These are phyloP conservation scores for Sphinx pinastri DNA, from an alignment of 2,888 invertebrate species.

Conservation along the genomic window DNA sequence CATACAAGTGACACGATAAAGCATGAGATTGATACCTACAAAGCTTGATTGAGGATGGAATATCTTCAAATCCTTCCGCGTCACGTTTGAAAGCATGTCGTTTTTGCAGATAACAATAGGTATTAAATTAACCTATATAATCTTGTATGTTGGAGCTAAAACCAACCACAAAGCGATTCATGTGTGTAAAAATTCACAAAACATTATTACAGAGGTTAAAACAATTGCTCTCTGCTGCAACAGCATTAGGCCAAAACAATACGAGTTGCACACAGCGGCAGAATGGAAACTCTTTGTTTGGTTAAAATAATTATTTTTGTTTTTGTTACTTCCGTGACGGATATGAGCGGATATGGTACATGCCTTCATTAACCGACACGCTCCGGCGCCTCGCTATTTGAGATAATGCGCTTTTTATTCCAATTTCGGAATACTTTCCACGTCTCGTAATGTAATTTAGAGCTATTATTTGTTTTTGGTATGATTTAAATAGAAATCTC, in stretches of 20 bases:
- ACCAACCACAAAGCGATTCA: background rate
- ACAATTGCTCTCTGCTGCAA: slow-evolving; percentile 16
- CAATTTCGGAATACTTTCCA: background rate
- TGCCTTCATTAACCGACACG: slow-evolving; percentile 18
- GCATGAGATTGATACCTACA: too few species aligned
- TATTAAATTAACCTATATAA: background rate
- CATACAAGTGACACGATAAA: too few species aligned
- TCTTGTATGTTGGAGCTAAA: background rate
- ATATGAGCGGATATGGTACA: slow-evolving; percentile 2
- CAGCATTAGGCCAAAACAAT: slow-evolving; percentile 12
- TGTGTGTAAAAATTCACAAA: slow-evolving; percentile 10
- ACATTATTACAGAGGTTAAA: slow-evolving; percentile 8
- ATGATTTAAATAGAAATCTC: background rate
- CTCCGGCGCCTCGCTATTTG: slow-evolving; percentile 16
- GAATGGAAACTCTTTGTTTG: slow-evolving; percentile 5
- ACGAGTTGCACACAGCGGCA: background rate
- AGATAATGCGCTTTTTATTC: background rate
- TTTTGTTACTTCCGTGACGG: slow-evolving; percentile 24
- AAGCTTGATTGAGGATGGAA: too few species aligned
- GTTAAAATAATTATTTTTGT: slow-evolving; percentile 12
- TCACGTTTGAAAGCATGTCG: too few species aligned
- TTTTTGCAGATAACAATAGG: background rate
- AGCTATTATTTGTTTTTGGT: background rate
- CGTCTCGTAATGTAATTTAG: background rate
- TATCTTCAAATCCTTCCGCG: too few species aligned